phyloP scores from a whole-genome alignment of 1,140 invertebrate genomes.

The Periplaneta americana region DNA sequence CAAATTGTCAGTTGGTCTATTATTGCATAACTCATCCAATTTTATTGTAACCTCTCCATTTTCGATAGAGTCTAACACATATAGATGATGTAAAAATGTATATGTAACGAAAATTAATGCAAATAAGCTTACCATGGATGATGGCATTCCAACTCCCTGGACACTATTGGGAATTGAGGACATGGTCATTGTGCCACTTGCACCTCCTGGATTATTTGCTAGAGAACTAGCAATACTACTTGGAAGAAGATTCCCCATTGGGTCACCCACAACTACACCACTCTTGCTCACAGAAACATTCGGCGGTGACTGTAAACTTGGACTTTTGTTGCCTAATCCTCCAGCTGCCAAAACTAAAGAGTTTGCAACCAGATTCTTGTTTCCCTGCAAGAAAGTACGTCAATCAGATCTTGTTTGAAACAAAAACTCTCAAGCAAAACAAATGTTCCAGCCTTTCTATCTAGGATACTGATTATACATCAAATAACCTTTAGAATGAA shows the following conservation, averaged over 20 bases:
- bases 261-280: constrained; percentile 27
- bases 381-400: constrained; percentile 63
- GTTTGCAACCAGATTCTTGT: constrained; percentile 66
- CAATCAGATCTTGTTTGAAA: too few relatives aligned
- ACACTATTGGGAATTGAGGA: not conserved
- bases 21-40: too few relatives aligned
- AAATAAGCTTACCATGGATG: not conserved
- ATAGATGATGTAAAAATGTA: too few relatives aligned
- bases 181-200: not conserved
- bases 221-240: constrained; percentile 50
- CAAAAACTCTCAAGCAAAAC: too few relatives aligned
- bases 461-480: too few relatives aligned
- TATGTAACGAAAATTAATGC: not conserved
- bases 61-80: too few relatives aligned
- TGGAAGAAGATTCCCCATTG: constrained; percentile 33
- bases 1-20: too few relatives aligned
- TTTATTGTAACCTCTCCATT: too few relatives aligned
- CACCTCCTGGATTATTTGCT: constrained; percentile 44
- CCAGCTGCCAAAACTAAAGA: constrained; percentile 59
- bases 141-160: not conserved
- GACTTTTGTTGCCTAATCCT: constrained; percentile 70
- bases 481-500: too few relatives aligned
- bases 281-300: constrained; percentile 60
- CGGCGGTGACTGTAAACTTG: constrained; percentile 74
- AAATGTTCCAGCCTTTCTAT: too few relatives aligned